Base-by-base conservation (phyloP, 1,140 invertebrate species). In the Drosophila kepulauana region DNA sequence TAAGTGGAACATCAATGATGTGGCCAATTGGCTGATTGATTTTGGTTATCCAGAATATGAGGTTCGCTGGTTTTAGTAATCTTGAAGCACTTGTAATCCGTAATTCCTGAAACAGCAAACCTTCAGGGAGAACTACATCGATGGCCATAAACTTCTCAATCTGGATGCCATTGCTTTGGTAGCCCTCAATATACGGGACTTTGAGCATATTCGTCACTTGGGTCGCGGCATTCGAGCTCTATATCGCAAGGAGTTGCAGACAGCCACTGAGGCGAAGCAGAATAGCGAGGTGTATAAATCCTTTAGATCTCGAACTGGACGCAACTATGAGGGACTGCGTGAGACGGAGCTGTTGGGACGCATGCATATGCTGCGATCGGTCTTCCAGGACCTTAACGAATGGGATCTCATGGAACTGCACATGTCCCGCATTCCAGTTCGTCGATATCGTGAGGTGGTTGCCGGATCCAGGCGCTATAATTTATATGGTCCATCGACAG, bases 11-110 rank as follows among this genome's bases (percentile, higher is more conserved):
- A 91, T 81, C 3, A 63, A 78, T 41, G 88, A 91, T 63, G 89
- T 92, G 2, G 70, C 74, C 38, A 73, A 78, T 35, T 92, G 91
- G 91, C 57, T 92, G 48, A 68, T 75, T 4, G 71, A 77, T 8
- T 82, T 85, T 3, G 91, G 91, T 1, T 92, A 88, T 71, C 78
- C 80, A 5, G 82, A 91, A 48, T 92, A 92, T 67, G 86, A 88
- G 81, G 91, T 92, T 54, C 58, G 68, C 43, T 20, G 3, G 33
- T 2, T 41, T 41, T 25, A 3, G 15, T n/a, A 0, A 13, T 1
- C 4, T 16, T 5, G 1, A 2, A 0, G 5, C 5, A 5, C 15
- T 8, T 35, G 35, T 5, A 38, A 25, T 11, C 3, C n/a, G 48
- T 5, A 48, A 3, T 15, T n/a, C 8, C 25, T 38, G 3, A 35